A percentile compares a stretch with the other conserved stretches of the same genome.
Conservation (phyloP, 2,797 vertebrate species). For the Parotocinclus haroldoi region DNA sequence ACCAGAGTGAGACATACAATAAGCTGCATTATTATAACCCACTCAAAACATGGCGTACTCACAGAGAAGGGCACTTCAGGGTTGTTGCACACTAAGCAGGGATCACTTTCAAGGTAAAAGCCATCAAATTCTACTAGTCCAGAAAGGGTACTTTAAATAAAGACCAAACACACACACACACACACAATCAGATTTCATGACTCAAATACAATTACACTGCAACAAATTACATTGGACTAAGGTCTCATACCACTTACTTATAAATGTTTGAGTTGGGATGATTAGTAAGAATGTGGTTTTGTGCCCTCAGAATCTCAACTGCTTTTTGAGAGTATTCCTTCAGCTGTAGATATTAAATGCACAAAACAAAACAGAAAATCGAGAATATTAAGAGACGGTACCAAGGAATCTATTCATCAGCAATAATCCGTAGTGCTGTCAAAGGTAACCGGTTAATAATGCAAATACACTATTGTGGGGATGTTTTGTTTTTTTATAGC, state of each 20-base stretch:
- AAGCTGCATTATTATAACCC: neutral
- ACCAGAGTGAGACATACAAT: neutral
- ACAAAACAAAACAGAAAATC: neutral
- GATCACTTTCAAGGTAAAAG: constrained; percentile 95
- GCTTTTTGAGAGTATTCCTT: constrained; percentile 98
- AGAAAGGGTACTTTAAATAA: constrained; percentile 81
- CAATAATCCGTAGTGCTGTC: too few relatives aligned
- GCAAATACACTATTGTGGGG: too few relatives aligned
- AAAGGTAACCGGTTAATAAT: too few relatives aligned
- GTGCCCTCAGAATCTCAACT: constrained; percentile 92
- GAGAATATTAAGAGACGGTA: too few relatives aligned
- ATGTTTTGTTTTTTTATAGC: too few relatives aligned
- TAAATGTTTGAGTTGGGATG: constrained; percentile 99
- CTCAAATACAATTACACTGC: neutral
- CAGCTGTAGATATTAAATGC: constrained; percentile 67
- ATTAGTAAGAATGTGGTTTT: constrained; percentile 98
- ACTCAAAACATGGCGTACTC: constrained; percentile 57
- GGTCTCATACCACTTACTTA: constrained; percentile 74
- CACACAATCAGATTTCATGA: neutral
- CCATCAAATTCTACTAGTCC: constrained; percentile 98
- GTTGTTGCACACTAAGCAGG: constrained; percentile 98
- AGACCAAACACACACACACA: constrained; percentile 28
- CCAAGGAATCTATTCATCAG: too few relatives aligned
- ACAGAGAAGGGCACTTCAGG: constrained; percentile 98
- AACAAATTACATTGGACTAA: too few relatives aligned